phyloP scores from a whole-genome alignment of 1,140 invertebrate genomes.

The Tenebrio molitor region DNA sequence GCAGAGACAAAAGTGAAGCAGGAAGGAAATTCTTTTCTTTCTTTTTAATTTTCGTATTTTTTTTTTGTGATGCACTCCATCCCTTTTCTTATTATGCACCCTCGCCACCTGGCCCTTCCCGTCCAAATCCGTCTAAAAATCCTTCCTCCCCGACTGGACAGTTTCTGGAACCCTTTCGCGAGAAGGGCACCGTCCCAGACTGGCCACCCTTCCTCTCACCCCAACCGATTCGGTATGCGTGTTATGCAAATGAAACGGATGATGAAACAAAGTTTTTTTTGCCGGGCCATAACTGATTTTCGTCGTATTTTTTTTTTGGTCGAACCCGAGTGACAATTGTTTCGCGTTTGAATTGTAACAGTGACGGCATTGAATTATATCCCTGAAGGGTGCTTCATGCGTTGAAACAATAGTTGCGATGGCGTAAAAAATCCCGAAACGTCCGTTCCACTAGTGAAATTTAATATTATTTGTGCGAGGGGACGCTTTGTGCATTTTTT shows the following conservation, averaged over 20 bases:
- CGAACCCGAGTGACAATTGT: slow-evolving; percentile 52
- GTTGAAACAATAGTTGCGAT: slow-evolving; percentile 51
- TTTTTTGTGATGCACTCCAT: no score
- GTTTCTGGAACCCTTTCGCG: slow-evolving; percentile 4
- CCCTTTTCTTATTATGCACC: no score
- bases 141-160: slow-evolving; percentile 10
- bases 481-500: slow-evolving; percentile 18
- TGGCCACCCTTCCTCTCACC: slow-evolving; percentile 52
- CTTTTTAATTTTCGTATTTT: no score
- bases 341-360: slow-evolving; percentile 51
- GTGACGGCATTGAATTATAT: slow-evolving; percentile 51
- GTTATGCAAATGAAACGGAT: slow-evolving; percentile 53
- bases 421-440: slow-evolving; percentile 32
- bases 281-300: slow-evolving; percentile 51
- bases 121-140: no score
- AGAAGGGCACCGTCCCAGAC: slow-evolving; percentile 16
- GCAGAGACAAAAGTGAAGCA: no score
- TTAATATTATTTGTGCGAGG: slow-evolving; percentile 41
- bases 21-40: no score
- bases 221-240: slow-evolving; percentile 54
- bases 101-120: no score
- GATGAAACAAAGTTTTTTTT: slow-evolving; percentile 54
- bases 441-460: slow-evolving; percentile 41
- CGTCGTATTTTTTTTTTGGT: slow-evolving; percentile 48
- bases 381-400: slow-evolving; percentile 46